Percentiles rank a stretch among this genome's conserved stretches.
Evolutionary conservation across 2,888 invertebrate species (phyloP).

Genomic region (Cryptocephalus moraei): DNA sequence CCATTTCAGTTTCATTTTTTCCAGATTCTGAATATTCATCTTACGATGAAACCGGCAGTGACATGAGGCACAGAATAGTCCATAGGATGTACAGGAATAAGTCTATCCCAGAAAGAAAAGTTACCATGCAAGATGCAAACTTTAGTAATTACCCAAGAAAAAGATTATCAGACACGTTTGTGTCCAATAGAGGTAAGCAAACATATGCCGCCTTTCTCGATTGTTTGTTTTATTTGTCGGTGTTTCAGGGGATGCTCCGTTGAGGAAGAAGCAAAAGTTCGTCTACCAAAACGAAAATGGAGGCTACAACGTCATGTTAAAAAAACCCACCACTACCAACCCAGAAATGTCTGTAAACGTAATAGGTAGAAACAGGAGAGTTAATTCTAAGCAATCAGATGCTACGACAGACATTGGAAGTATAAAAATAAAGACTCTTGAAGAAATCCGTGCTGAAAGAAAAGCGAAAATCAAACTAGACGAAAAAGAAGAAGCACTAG

Average conservation of each 20-base stretch:
- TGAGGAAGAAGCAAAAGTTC: constrained; percentile 12
- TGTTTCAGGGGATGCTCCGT: constrained; percentile 7
- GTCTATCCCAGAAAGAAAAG: constrained; percentile 6
- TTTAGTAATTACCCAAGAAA: too few species aligned
- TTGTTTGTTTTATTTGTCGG: background rate
- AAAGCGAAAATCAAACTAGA: constrained; percentile 7
- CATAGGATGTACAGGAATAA: constrained; percentile 17
- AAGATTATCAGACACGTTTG: too few species aligned
- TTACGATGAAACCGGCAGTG: constrained; percentile 12
- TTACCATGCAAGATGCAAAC: constrained; percentile 1
- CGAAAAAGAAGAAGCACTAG: constrained; percentile 22
- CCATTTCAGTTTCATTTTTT: constrained; percentile 1
- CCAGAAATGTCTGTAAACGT: background rate
- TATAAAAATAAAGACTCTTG: constrained; percentile 37
- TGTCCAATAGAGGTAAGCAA: too few species aligned
- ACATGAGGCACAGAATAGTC: constrained; percentile 28
- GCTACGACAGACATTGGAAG: background rate
- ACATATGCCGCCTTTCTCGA: too few species aligned
- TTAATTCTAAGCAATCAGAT: background rate
- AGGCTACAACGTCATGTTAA: constrained; percentile 6
- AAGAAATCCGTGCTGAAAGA: constrained; percentile 35
- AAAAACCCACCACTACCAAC: background rate
- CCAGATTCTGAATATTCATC: constrained; percentile 6
- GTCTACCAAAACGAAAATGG: constrained; percentile 6
- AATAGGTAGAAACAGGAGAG: background rate